phyloP scores from a whole-genome alignment of 2,888 invertebrate species.

The Dynastes grantii region DNA sequence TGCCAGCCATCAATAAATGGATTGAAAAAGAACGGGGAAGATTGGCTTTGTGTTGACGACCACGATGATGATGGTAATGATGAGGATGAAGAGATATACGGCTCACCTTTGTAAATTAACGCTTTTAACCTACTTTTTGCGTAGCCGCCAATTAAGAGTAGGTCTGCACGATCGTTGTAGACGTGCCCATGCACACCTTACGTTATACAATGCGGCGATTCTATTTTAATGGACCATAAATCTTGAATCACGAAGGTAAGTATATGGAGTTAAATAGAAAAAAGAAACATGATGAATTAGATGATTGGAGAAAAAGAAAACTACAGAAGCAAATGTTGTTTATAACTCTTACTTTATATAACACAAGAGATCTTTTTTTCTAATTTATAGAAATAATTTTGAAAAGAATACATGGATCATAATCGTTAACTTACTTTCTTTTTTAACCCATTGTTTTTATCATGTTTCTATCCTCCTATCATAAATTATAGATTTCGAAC shows the following conservation, averaged over 20 bases:
- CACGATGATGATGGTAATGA: background rate
- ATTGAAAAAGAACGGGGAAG: background rate
- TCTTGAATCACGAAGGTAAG: slow-evolving; percentile 3
- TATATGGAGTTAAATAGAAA: background rate
- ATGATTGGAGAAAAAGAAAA: too few relatives aligned
- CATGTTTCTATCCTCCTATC: too few relatives aligned
- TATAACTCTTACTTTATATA: too few relatives aligned
- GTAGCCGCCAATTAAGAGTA: slow-evolving; percentile 35
- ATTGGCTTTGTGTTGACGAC: too few relatives aligned
- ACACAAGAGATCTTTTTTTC: too few relatives aligned
- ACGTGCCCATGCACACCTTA: slow-evolving; percentile 29
- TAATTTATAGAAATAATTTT: too few relatives aligned
- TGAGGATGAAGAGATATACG: slow-evolving; percentile 29
- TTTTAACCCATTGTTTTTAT: too few relatives aligned
- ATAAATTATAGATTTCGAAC: too few relatives aligned
- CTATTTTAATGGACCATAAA: slow-evolving; percentile 42
- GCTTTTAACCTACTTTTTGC: slow-evolving; percentile 46
- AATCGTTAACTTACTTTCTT: too few relatives aligned
- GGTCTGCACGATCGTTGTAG: slow-evolving; percentile 32
- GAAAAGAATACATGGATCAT: too few relatives aligned
- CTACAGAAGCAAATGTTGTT: too few relatives aligned
- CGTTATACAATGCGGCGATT: slow-evolving; percentile 30
- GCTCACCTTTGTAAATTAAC: slow-evolving; percentile 42
- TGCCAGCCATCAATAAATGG: background rate
- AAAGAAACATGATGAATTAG: too few relatives aligned